Percentiles rank a stretch among this genome's conserved stretches.
Evolutionary conservation across 1,140 invertebrate species (phyloP).

Genomic region (Hypothenemus hampei): DNA sequence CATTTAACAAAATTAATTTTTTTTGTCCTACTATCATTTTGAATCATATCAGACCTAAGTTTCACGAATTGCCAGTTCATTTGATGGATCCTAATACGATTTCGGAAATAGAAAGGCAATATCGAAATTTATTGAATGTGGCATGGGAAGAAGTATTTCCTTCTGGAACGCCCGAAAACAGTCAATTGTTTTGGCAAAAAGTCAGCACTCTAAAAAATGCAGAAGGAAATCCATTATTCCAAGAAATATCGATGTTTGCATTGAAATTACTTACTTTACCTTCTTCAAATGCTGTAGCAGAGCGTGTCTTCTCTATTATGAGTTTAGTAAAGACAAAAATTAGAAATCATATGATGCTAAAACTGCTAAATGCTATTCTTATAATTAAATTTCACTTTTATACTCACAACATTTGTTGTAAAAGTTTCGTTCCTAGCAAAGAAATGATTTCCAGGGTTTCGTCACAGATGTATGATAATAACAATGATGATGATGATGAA

Average conservation of each 20-base stretch:
- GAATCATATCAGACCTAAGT: conserved; percentile 16
- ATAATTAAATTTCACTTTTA: conserved; percentile 18
- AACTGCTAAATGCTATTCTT: conserved; percentile 20
- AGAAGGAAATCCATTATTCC: conserved; percentile 12
- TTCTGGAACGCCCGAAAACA: conserved; percentile 12
- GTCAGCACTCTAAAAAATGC: conserved; percentile 23
- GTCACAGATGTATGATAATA: conserved; percentile 12
- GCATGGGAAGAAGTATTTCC: conserved; percentile 19
- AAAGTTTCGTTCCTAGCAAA: neutral
- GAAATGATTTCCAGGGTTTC: conserved; percentile 11
- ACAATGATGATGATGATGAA: too few relatives aligned
- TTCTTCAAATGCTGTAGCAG: conserved; percentile 12
- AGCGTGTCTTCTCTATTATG: conserved; percentile 23
- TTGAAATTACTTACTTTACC: conserved; percentile 16
- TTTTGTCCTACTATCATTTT: conserved; percentile 16
- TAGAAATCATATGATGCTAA: conserved; percentile 20
- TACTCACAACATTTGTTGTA: conserved; percentile 13
- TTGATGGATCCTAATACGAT: neutral
- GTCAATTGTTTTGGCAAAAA: conserved; percentile 19
- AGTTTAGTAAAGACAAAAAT: conserved; percentile 22
- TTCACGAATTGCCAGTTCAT: conserved; percentile 10
- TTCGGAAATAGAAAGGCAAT: conserved; percentile 19
- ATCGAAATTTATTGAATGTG: conserved; percentile 17
- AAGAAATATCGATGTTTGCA: conserved; percentile 17
- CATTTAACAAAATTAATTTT: conserved; percentile 6